phyloP scores from a whole-genome alignment of 2,113 vertebrate species.

The Marmota monax region DNA sequence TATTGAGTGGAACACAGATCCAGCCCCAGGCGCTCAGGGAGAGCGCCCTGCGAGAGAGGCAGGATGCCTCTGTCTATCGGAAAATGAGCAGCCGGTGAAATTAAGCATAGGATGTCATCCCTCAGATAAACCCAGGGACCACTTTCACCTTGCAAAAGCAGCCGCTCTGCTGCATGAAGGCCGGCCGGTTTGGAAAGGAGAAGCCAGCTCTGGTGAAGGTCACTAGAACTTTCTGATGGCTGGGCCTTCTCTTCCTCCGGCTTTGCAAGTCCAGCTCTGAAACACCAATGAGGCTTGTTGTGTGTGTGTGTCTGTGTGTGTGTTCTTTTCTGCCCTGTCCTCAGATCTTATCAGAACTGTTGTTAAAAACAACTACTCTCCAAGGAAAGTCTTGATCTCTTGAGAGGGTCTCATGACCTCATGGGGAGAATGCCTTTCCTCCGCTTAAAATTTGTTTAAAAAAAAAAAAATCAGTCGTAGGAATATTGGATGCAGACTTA shows the following conservation, averaged over 20 bases:
- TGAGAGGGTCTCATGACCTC: not conserved
- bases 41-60: slow-evolving; percentile 93
- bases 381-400: not conserved
- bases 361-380: not conserved
- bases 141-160: slow-evolving; percentile 89
- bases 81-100: slow-evolving; percentile 95
- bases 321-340: not conserved
- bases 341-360: slow-evolving; percentile 1
- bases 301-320: not conserved
- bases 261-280: slow-evolving; percentile 69
- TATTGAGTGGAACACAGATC: slow-evolving; percentile 95
- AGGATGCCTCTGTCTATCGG: slow-evolving; percentile 93
- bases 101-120: slow-evolving; percentile 89
- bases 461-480: not conserved
- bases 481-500: not conserved
- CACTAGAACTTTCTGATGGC: slow-evolving; percentile 79
- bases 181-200: slow-evolving; percentile 74
- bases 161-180: slow-evolving; percentile 68
- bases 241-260: slow-evolving; percentile 59
- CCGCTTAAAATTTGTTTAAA: not conserved
- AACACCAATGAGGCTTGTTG: not conserved
- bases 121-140: slow-evolving; percentile 90
- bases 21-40: slow-evolving; percentile 94
- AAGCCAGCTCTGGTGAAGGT: slow-evolving; percentile 79
- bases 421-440: not conserved